Conservation (phyloP, 2,113 vertebrate species). For the Athene cunicularia region DNA sequence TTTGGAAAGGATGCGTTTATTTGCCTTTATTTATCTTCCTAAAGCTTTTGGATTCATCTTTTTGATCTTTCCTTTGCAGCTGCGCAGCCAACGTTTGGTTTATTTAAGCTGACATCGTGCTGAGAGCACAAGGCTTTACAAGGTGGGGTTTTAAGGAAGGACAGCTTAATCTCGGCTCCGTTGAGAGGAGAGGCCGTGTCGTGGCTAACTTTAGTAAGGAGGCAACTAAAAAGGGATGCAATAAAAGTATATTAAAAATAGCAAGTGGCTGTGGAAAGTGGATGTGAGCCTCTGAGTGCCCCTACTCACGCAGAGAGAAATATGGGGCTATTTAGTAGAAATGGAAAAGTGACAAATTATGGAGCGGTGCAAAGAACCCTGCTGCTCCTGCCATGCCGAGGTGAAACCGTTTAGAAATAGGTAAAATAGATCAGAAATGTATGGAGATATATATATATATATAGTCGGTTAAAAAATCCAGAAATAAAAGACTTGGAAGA, state of each 20-base stretch:
- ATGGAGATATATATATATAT: accelerated
- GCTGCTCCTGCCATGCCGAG: not conserved
- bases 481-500: not conserved
- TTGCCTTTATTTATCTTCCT: constrained; percentile 31
- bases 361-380: not conserved
- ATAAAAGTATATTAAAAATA: not conserved
- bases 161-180: not conserved
- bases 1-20: not conserved
- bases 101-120: not conserved
- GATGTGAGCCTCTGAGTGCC: not conserved
- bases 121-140: not conserved
- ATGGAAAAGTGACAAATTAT: not conserved
- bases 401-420: not conserved
- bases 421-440: not conserved
- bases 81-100: not conserved
- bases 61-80: not conserved
- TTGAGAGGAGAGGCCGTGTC: not conserved
- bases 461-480: not conserved
- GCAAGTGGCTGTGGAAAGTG: not conserved
- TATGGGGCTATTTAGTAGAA: not conserved
- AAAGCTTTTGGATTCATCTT: not conserved
- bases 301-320: accelerated
- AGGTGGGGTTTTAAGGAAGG: not conserved
- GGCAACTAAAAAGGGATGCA: not conserved
- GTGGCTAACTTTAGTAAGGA: not conserved